A percentile compares a stretch with the other conserved stretches of the same genome.
phyloP scores from a whole-genome alignment of 2,113 vertebrate genomes.

The Sebastes fasciatus region DNA sequence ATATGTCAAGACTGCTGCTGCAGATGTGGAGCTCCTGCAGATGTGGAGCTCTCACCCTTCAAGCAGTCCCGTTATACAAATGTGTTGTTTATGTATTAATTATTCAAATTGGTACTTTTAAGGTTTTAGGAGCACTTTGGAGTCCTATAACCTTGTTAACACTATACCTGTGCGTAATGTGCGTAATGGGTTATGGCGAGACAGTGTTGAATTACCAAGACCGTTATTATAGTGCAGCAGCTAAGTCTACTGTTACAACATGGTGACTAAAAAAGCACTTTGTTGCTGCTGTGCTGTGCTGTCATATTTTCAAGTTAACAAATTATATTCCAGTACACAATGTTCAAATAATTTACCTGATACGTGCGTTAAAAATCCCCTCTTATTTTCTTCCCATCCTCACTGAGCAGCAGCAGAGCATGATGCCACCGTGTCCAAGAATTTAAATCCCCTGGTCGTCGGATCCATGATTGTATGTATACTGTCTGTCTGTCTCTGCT shows the following conservation, averaged over 20 bases:
- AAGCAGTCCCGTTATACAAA: constrained; percentile 1
- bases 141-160: constrained; percentile 26
- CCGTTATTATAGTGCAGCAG: constrained; percentile 46
- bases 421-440: constrained; percentile 67
- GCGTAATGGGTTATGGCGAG: constrained; percentile 55
- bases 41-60: constrained; percentile 66
- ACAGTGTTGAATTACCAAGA: constrained; percentile 73
- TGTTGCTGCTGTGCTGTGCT: constrained; percentile 8
- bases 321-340: background rate
- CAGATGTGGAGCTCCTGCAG: constrained; percentile 67
- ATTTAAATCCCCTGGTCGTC: constrained; percentile 74
- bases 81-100: background rate
- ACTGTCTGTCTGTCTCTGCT: constrained; percentile 44
- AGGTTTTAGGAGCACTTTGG: constrained; percentile 17
- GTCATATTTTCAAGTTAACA: constrained; percentile 29
- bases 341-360: constrained; percentile 69
- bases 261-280: constrained; percentile 17
- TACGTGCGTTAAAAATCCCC: constrained; percentile 33
- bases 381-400: constrained; percentile 79
- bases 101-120: constrained; percentile 6
- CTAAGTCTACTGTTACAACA: constrained; percentile 39
- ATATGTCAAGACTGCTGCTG: constrained; percentile 50
- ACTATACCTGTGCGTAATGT: constrained; percentile 51
- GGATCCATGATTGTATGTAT: constrained; percentile 70
- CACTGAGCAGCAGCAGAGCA: constrained; percentile 55